Base-by-base conservation (phyloP, 2,888 invertebrate genomes). In the Eupithecia pulchellata region DNA sequence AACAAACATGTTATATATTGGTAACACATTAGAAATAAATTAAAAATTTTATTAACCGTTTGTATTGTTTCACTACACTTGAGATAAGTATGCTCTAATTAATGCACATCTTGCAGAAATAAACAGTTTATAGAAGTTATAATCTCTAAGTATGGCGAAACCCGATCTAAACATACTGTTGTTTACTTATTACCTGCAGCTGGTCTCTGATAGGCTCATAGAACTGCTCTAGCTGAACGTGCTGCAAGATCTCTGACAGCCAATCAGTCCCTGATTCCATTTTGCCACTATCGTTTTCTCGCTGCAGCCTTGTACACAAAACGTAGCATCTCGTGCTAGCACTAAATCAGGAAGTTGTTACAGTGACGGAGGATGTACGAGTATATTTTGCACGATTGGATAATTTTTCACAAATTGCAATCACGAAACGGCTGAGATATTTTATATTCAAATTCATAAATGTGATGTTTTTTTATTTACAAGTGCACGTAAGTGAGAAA, bases 171-270 rank as follows among this genome's bases (percentile, higher is more conserved):
- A 13, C 13, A 25, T 52, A 25, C 25, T 27, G 57, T 29, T 84
- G 79, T 84, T 87, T 87, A 29, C 17, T 17, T 57, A 27, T 32
- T 61, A 98, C 97, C 94, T 98, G 98, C 55, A 99, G 95, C 86
- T 99, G 98, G 95, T 99, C 99, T 76, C 98, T 95, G 71, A 99
- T 97, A 75, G 98, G 96, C 67, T 97, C 95, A 85, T 98, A 97
- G 91, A 99, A 99, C 89, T 98, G 98, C 79, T 97, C 97, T 72
- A 99, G 94, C 90, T 99, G 98, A 63, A 98, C 98, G 90, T 99
- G 98, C 75, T 96, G 96, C 79, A 99, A 92, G 71, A 99, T 95
- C 80, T 98, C 98, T 84, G 96, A 97, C 71, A 99, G 93, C 97
- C 97, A 97, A 87, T 98, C 97, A 20, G 96, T 96, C 66, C 89